phyloP scores from a whole-genome alignment of 1,140 invertebrate species.

The Magallana angulata region DNA sequence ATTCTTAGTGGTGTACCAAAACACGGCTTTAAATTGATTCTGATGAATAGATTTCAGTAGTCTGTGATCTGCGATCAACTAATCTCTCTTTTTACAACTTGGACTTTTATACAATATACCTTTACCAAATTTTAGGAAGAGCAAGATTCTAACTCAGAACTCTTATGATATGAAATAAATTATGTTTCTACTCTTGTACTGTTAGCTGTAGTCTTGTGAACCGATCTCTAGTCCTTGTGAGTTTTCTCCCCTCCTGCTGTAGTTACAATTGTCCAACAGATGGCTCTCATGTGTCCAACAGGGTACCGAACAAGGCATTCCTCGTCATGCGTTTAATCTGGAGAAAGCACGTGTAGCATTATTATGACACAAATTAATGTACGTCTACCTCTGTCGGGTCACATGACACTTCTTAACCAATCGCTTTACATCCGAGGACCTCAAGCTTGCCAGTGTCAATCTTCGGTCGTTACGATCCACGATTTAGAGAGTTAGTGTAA shows the following conservation, averaged over 20 bases:
- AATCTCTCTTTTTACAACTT: no score
- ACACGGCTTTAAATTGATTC: no score
- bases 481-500: neutral
- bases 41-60: no score
- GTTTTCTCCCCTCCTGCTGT: neutral
- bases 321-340: neutral
- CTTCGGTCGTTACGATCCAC: neutral
- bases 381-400: constrained; percentile 14
- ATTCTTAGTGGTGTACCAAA: no score
- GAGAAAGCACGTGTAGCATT: neutral
- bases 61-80: no score
- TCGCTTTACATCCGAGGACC: neutral
- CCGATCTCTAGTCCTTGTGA: neutral
- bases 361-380: constrained; percentile 15
- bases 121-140: no score
- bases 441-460: neutral
- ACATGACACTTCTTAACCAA: constrained; percentile 31
- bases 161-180: neutral
- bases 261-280: neutral
- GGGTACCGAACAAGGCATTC: constrained; percentile 27
- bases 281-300: neutral
- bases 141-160: no score
- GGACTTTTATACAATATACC: no score
- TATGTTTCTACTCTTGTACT: neutral
- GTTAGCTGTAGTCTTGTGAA: neutral